Conservation (phyloP, 2,888 invertebrate species). For the Mythimna pallens region DNA sequence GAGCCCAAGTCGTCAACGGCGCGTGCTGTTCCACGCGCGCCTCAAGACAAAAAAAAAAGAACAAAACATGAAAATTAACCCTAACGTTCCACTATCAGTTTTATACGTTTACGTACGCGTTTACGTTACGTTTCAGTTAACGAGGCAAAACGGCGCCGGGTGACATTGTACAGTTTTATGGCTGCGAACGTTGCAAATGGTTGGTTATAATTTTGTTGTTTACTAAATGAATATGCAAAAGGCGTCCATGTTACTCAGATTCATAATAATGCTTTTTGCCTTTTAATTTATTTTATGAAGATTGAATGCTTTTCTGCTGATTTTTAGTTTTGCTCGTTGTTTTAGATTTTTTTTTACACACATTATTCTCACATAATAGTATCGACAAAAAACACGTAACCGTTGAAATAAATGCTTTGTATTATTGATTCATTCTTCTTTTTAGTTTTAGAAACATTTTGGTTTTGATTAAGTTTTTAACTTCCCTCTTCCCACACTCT, state of each 20-base stretch:
- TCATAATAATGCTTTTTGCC: background rate
- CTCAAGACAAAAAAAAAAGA: too few species aligned
- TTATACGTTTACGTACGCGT: conserved; percentile 1
- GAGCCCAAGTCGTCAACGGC: too few species aligned
- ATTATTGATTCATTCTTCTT: too few species aligned
- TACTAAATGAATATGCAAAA: background rate
- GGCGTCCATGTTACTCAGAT: background rate
- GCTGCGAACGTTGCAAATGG: background rate
- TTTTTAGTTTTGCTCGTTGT: background rate
- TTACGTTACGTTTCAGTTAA: background rate
- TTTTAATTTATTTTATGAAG: background rate
- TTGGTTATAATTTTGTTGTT: background rate
- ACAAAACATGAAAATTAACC: too few species aligned
- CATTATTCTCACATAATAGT: too few species aligned
- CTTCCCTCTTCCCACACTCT: too few species aligned
- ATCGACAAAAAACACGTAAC: too few species aligned
- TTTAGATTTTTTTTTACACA: too few species aligned
- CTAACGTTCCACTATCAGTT: background rate
- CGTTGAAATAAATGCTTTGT: too few species aligned
- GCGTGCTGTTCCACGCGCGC: too few species aligned
- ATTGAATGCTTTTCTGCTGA: background rate
- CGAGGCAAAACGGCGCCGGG: background rate
- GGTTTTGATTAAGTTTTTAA: too few species aligned
- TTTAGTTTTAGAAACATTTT: too few species aligned
- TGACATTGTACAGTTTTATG: background rate